phyloP scores from a whole-genome alignment of 2,797 vertebrate genomes.

The Tokudaia muenninki region DNA sequence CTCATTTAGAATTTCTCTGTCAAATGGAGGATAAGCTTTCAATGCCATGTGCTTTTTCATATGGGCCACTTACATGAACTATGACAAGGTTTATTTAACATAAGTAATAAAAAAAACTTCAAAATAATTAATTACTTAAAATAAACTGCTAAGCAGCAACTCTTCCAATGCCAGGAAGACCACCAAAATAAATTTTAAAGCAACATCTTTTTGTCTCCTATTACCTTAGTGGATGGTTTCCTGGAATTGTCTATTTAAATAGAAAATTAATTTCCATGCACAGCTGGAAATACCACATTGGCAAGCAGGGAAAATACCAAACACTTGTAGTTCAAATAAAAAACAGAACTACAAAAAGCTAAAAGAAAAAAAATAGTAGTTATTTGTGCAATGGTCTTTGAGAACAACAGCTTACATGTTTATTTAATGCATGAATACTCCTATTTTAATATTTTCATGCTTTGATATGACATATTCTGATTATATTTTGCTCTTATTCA shows the following conservation, averaged over 20 bases:
- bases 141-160: conserved; percentile 16
- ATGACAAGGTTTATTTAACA: conserved; percentile 24
- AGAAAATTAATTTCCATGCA: conserved; percentile 78
- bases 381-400: not conserved
- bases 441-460: not conserved
- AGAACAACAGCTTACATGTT: conserved; percentile 30
- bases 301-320: conserved; percentile 68
- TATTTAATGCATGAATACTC: conserved; percentile 21
- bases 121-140: not conserved
- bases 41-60: not conserved
- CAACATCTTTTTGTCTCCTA: conserved; percentile 64
- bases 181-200: conserved; percentile 45
- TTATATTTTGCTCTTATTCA: not conserved
- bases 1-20: not conserved
- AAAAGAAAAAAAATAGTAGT: conserved; percentile 12
- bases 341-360: conserved; percentile 55
- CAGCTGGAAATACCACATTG: conserved; percentile 70
- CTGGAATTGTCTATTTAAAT: conserved; percentile 76
- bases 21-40: not conserved
- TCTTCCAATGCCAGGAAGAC: conserved; percentile 57
- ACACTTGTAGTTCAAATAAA: conserved; percentile 56
- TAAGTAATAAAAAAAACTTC: conserved; percentile 12
- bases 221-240: conserved; percentile 75
- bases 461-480: not conserved
- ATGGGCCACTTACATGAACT: not conserved